Percentiles rank a stretch among this genome's conserved stretches.
These are phyloP conservation scores for Antennarius striatus DNA, from an alignment of 2,113 vertebrate genomes.

Conservation along the genomic window DNA sequence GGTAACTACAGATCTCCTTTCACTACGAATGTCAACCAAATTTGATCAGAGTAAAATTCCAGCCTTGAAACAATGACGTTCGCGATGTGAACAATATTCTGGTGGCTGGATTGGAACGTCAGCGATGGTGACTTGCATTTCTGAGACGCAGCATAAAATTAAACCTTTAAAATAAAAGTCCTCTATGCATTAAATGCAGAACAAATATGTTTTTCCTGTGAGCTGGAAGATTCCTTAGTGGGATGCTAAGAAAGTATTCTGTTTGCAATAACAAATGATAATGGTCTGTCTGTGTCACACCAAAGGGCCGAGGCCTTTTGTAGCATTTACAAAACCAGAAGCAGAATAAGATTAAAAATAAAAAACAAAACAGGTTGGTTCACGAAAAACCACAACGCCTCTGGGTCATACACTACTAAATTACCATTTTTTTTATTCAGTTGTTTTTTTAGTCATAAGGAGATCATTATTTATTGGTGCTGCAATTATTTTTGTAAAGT, in stretches of 20 bases:
- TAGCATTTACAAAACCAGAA: constrained; percentile 17
- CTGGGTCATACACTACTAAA: constrained; percentile 43
- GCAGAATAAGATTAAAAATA: constrained; percentile 3
- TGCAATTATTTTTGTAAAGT: constrained; percentile 81
- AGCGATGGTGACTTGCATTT: no score
- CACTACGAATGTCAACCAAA: no score
- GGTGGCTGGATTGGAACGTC: no score
- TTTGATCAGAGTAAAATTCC: no score
- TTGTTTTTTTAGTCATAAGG: constrained; percentile 61
- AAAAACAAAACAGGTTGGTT: constrained; percentile 35
- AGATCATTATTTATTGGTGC: constrained; percentile 77
- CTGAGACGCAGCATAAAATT: no score
- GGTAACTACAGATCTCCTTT: no score
- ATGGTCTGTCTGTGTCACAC: constrained; percentile 7
- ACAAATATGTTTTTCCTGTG: constrained; percentile 8
- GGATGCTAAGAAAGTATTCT: constrained; percentile 13
- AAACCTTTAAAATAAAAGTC: constrained; percentile 16
- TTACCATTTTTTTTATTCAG: constrained; percentile 41
- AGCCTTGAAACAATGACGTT: no score
- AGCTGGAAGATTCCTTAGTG: constrained; percentile 26
- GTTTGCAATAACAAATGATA: constrained; percentile 39
- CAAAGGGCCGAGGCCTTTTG: constrained; percentile 20
- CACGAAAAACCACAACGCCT: constrained; percentile 61
- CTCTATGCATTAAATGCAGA: constrained; percentile 19
- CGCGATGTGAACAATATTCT: no score